Evolutionary conservation across 1,140 invertebrate genomes (phyloP), one percentile per base, ranked within the genome.

Genomic region (Metopolophium dirhodum): DNA sequence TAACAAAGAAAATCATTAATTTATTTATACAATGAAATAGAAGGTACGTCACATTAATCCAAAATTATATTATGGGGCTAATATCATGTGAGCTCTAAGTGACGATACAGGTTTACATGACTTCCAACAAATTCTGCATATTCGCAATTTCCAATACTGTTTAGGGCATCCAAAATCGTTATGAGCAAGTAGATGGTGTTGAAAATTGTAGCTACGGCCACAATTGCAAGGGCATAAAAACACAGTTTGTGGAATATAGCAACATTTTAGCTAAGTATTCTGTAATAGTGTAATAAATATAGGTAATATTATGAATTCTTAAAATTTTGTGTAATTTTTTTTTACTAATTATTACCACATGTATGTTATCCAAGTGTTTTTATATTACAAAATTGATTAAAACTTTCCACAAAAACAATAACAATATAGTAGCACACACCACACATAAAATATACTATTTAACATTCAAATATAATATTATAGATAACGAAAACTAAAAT

Each of bases 131-230:
- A 92, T 51, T 54, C 26, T 54, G 51, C 91, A 92, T 51, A 92
- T 41, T 45, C 91, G 77, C 35, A 92, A 41, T 51, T 92, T 92
- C 82, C 47, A 92, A 54, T 83, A 92, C 11, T 92, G 91, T 41
- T 92, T 92, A 11, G 91, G 91, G 18, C 91, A 92, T 83, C 91
- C 91, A 37, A 92, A 92, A 51, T 51, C n/a, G 6, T 92, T 92
- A 20, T 92, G 91, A 51, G 91, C 68, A 11, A 83, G 47, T 11
- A 92, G 82, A 7, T 92, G 91, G 23, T 92, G 91, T 92, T 85
- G 91, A 92, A 85, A 85, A 85, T 51, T 85, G 47, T 92, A 92
- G 20, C 77, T 54, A 18, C 82, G 77, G n/a, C 91, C 91, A 51
- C 91, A 92, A 37, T 85, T 85, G 35, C 77, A 85, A 9, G 91